Percentiles rank a stretch among this genome's conserved stretches.
Conservation (phyloP, 2,113 vertebrate genomes). For the Xiphias gladius region DNA sequence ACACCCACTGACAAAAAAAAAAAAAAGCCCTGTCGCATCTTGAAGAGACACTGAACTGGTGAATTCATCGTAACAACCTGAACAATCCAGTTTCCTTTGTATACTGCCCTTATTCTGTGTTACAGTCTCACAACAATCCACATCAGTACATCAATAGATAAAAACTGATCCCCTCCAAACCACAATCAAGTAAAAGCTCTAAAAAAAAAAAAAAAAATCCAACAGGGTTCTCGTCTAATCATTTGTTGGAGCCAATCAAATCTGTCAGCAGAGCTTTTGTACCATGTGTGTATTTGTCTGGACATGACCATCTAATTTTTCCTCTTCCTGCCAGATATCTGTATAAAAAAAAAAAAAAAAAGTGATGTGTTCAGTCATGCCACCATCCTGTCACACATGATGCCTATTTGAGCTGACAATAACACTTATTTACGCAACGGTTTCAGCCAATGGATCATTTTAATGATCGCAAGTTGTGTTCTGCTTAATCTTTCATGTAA, state of each 20-base stretch:
- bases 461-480: not conserved
- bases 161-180: not conserved
- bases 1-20: not conserved
- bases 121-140: not conserved
- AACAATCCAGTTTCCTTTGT: not conserved
- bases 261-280: not conserved
- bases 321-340: slow-evolving; percentile 22
- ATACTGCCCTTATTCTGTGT: too few species aligned
- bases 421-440: not conserved
- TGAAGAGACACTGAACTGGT: not conserved
- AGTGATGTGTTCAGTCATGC: slow-evolving; percentile 48
- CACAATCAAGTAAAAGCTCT: not conserved
- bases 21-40: not conserved
- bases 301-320: not conserved
- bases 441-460: not conserved
- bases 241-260: not conserved
- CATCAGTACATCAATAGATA: not conserved
- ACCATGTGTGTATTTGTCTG: not conserved
- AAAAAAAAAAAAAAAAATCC: too few species aligned
- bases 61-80: not conserved
- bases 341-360: slow-evolving; percentile 34
- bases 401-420: too few species aligned
- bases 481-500: slow-evolving; percentile 12
- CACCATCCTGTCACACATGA: not conserved
- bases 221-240: not conserved